A percentile compares a stretch with the other conserved stretches of the same genome.
These are phyloP conservation scores for Incurvaria masculella DNA, from an alignment of 2,888 invertebrate species.

Conservation along the genomic window DNA sequence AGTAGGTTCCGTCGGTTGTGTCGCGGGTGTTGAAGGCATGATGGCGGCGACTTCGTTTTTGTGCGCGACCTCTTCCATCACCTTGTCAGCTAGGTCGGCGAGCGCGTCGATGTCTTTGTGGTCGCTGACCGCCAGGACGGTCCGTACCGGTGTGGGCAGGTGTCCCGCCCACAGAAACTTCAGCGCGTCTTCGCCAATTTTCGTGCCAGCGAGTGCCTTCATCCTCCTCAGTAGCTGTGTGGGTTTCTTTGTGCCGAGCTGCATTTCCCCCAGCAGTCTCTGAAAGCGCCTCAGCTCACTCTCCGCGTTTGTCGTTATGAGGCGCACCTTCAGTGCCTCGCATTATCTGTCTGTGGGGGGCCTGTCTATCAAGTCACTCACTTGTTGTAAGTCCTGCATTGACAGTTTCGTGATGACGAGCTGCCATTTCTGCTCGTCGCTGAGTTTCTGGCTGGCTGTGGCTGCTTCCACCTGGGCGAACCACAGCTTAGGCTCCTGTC, in stretches of 20 bases:
- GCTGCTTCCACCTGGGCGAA: not conserved
- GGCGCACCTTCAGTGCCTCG: conserved; percentile 1
- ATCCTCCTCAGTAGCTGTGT: conserved; percentile 13
- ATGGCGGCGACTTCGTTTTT: no score
- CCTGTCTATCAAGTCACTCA: conserved; percentile 5
- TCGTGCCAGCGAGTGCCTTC: conserved; percentile 1
- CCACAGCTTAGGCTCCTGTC: not conserved
- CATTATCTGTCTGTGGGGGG: conserved; percentile 4
- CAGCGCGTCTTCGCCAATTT: not conserved
- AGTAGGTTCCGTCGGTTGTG: no score
- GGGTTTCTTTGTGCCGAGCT: conserved; percentile 15
- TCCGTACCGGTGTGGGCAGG: conserved; percentile 10
- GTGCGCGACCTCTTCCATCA: no score
- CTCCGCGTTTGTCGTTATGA: conserved; percentile 9
- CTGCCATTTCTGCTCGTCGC: not conserved
- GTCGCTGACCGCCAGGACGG: conserved; percentile 6
- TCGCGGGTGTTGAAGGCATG: no score
- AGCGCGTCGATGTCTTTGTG: conserved; percentile 1
- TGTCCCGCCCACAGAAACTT: conserved; percentile 13
- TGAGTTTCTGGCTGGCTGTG: not conserved
- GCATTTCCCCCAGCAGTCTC: conserved; percentile 13
- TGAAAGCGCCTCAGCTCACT: conserved; percentile 14
- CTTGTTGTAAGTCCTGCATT: not conserved
- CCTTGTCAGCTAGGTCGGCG: conserved; percentile 4
- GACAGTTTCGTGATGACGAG: not conserved